These are phyloP conservation scores for Melitaea cinxia DNA, from an alignment of 1,140 invertebrate genomes.

Conservation along the genomic window DNA sequence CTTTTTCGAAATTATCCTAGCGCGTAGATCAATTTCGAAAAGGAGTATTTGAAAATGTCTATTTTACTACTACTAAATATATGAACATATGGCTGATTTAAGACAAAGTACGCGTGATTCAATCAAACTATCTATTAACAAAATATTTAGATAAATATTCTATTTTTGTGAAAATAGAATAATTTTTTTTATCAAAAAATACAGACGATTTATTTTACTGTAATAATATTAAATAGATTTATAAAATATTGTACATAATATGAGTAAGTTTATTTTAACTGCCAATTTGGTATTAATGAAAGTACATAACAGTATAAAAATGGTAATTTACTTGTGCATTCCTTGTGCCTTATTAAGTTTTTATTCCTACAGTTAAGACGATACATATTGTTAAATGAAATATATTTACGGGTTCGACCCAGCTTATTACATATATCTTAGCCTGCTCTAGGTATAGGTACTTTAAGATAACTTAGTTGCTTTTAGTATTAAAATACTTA, in stretches of 20 bases:
- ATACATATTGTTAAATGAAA: slow-evolving; percentile 7
- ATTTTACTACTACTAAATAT: too few species aligned
- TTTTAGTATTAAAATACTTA: slow-evolving; percentile 12
- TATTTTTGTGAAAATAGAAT: too few species aligned
- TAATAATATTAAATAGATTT: not conserved
- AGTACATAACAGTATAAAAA: slow-evolving; percentile 19
- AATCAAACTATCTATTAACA: too few species aligned
- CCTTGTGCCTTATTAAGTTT: slow-evolving; percentile 65
- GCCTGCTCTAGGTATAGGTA: too few species aligned
- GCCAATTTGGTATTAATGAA: slow-evolving; percentile 13
- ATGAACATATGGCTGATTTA: too few species aligned
- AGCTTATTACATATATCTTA: slow-evolving; percentile 8
- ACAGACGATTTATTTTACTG: not conserved
- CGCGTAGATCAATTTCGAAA: slow-evolving; percentile 74
- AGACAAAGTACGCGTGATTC: too few species aligned
- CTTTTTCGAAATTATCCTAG: slow-evolving; percentile 81
- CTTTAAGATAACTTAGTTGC: slow-evolving; percentile 20
- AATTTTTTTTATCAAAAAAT: too few species aligned
- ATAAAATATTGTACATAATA: not conserved
- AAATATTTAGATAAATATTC: too few species aligned
- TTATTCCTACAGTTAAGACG: not conserved
- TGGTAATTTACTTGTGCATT: slow-evolving; percentile 58
- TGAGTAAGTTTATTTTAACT: slow-evolving; percentile 4
- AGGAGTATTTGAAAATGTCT: slow-evolving; percentile 65
- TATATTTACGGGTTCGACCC: slow-evolving; percentile 26